Evolutionary conservation across 2,797 vertebrate genomes (phyloP), one percentile per base, ranked within the genome.

Genomic region (Lagocephalus sceleratus): DNA sequence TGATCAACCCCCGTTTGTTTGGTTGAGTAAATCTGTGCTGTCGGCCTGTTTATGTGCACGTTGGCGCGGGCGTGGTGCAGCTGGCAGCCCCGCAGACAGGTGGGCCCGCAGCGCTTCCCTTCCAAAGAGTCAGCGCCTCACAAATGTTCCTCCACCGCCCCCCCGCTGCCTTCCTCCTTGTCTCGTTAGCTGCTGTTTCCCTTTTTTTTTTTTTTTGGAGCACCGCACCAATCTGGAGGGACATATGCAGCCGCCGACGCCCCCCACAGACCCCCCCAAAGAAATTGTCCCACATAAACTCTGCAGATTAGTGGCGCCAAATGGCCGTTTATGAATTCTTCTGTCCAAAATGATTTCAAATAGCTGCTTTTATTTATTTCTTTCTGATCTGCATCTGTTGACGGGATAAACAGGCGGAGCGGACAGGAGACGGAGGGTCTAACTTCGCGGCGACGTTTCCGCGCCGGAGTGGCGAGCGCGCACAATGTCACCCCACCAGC

Each of bases 311-410:
- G 78, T 35, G 20, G 65, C 67, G 79, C 71, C 83, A 87, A 87
- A 88, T 87, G 85, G 81, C 63, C 67, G 82, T 84, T 87, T 87
- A 87, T 85, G 82, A 83, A 84, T 82, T 84, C 82, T 84, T 85
- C 78, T 83, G 81, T 80, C 72, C 56, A 35, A 55, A 84, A 74
- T 54, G 2, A 71, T 75, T 82, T 69, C 44, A 60, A 81, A 82
- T 44, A 51, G 65, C 70, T 1, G 59, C 65, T 72, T 82, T 86
- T 83, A 81, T 77, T 77, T 71, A n/a, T 63, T 72, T 84, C 63
- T 60, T 48, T 71, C 63, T 70, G 71, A 85, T 81, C 76, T 77
- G 49, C 84, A 87, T 86, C 82, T 87, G 84, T 68, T 78, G 25
- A 65, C 66, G 66, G 73, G 56, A 83, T 84, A 81, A 82, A 82